Base-by-base conservation (phyloP, 2,797 vertebrate species). In the Rhyacichthys aspro region DNA sequence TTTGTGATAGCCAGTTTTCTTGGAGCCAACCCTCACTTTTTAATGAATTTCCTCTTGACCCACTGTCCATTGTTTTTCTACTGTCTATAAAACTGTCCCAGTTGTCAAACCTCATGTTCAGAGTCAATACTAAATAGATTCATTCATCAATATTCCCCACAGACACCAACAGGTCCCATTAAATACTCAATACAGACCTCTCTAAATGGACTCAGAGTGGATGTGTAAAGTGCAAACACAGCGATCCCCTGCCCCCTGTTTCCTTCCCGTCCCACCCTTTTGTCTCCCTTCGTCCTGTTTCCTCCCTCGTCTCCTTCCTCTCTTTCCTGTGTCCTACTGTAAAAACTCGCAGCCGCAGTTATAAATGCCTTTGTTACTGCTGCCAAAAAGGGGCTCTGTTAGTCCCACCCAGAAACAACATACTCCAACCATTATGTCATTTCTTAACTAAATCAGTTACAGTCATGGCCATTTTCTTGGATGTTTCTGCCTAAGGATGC, bases 211-310 rank as follows among this genome's bases (percentile, higher is more conserved):
- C 76, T 72, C 38, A n/a, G 9, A 57, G 65, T 63, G 59, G 49
- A 46, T 8, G 7, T 28, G 23, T 28, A 28, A 28, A 28, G 23
- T 28, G 23, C 23, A 28, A 28, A 28, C 23, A 28, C 23, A 28
- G 23, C 23, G 23, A 28, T 5, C n/a, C n/a, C n/a, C 23, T 5
- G 23, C 23, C 23, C 23, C 23, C 32, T n/a, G 32, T 43, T 61
- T n/a, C 38, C n/a, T 67, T 45, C 59, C 43, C 18, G 7, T 50
- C 63, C 78, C 69, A 68, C 72, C 63, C 67, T 9, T 55, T 43
- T 74, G 68, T 81, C 67, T 70, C 77, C 77, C 79, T 76, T 79
- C 81, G 64, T 84, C 73, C 81, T 78, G 80, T 76, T 78, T 72
- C 82, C 86, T 62, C 55, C 55, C 66, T 50, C 47, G 59, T 17